Evolutionary conservation across 1,140 invertebrate species (phyloP).

Genomic region (Dendrolimus punctatus): DNA sequence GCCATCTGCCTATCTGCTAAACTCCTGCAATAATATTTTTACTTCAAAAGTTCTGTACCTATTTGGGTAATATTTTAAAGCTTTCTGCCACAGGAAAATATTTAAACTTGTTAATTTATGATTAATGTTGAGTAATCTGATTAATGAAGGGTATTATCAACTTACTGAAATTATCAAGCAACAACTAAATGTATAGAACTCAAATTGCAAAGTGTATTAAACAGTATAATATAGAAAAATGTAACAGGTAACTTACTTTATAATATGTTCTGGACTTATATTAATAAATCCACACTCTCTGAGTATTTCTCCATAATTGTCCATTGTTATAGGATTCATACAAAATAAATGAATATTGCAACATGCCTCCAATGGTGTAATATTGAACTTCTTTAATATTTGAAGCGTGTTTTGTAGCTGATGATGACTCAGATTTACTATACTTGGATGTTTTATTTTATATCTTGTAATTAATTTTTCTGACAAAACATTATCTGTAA

Average conservation of each 20-base stretch:
- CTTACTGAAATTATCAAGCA: no score
- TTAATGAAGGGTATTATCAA: no score
- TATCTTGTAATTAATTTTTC: slow-evolving; percentile 19
- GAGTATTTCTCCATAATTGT: slow-evolving; percentile 71
- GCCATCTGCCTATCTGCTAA: no score
- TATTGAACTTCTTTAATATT: slow-evolving; percentile 45
- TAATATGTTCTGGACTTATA: slow-evolving; percentile 60
- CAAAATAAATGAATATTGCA: slow-evolving; percentile 69
- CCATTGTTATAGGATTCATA: slow-evolving; percentile 68
- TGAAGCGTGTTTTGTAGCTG: slow-evolving; percentile 39
- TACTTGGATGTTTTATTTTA: slow-evolving; percentile 37
- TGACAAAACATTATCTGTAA: slow-evolving; percentile 28
- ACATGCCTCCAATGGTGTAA: slow-evolving; percentile 59
- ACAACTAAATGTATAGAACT: no score
- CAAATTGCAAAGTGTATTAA: no score
- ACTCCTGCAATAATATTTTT: no score
- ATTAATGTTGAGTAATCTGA: no score
- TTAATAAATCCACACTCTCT: slow-evolving; percentile 69
- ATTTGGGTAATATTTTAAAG: no score
- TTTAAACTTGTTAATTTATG: no score
- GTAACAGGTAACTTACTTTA: slow-evolving; percentile 46
- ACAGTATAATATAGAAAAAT: no score
- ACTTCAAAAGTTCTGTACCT: no score
- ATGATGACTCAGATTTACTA: slow-evolving; percentile 30
- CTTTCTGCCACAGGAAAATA: no score